Evolutionary conservation across 1,140 invertebrate species (phyloP).

Genomic region (Psix sp.): DNA sequence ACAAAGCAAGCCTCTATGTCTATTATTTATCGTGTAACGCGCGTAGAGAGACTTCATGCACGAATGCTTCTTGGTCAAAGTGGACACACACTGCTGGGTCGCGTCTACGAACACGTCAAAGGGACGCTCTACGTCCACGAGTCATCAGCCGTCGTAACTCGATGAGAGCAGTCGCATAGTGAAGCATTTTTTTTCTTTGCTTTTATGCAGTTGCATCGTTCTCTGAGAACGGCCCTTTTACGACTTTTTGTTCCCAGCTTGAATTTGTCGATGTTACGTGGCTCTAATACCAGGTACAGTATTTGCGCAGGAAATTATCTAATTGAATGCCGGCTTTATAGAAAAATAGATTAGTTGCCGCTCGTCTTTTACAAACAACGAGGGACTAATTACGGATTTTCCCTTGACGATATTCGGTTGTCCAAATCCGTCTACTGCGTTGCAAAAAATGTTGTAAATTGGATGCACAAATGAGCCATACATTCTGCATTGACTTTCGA

Average conservation of each 20-base stretch:
- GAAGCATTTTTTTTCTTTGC: conserved; percentile 41
- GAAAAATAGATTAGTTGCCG: conserved; percentile 15
- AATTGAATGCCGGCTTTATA: conserved; percentile 35
- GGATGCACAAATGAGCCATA: no score
- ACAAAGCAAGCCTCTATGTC: conserved; percentile 73
- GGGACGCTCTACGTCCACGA: conserved; percentile 48
- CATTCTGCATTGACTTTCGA: no score
- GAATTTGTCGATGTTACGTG: conserved; percentile 12
- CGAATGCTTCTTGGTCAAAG: conserved; percentile 53
- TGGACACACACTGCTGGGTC: conserved; percentile 33
- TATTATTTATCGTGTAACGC: conserved; percentile 73
- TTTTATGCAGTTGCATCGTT: conserved; percentile 36
- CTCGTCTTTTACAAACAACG: conserved; percentile 19
- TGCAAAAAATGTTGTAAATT: no score
- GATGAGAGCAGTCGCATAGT: conserved; percentile 41
- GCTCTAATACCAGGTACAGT: conserved; percentile 8
- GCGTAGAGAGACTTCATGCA: conserved; percentile 56
- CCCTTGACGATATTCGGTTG: conserved; percentile 10
- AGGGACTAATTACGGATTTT: conserved; percentile 13
- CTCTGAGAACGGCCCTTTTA: conserved; percentile 33
- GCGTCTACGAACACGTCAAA: conserved; percentile 31
- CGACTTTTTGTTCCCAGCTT: conserved; percentile 46
- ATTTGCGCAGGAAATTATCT: conserved; percentile 30
- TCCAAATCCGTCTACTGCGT: no score
- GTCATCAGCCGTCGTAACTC: conserved; percentile 48